phyloP scores from a whole-genome alignment of 2,113 vertebrate species.

The Myiagra hebetior region DNA sequence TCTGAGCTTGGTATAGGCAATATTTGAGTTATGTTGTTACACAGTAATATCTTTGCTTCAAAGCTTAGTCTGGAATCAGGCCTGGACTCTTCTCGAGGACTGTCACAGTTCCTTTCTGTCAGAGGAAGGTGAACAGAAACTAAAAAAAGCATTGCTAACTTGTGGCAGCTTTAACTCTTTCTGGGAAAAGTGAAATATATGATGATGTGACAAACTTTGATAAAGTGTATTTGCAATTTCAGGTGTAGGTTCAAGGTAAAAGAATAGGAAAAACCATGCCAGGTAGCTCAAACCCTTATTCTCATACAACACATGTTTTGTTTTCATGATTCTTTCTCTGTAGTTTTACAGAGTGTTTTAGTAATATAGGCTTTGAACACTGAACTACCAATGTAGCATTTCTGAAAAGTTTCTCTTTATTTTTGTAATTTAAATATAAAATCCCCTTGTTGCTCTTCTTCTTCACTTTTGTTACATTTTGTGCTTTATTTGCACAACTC shows the following conservation, averaged over 20 bases:
- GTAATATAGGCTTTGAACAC: background rate
- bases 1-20: background rate
- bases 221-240: background rate
- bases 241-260: background rate
- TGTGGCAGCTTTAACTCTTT: background rate
- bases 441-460: background rate
- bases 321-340: background rate
- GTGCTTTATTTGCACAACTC: background rate
- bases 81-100: background rate
- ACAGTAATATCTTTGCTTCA: background rate
- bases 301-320: background rate
- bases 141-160: rapidly evolving
- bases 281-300: background rate
- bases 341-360: background rate
- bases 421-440: background rate
- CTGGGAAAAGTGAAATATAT: background rate
- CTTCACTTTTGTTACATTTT: background rate
- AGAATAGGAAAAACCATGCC: background rate
- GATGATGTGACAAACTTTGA: background rate
- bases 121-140: background rate
- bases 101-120: background rate
- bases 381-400: background rate
- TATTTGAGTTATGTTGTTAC: background rate
- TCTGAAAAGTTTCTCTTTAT: background rate
- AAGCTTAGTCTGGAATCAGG: background rate